Conservation (phyloP, 2,888 invertebrate species). For the Fabriciana adippe region DNA sequence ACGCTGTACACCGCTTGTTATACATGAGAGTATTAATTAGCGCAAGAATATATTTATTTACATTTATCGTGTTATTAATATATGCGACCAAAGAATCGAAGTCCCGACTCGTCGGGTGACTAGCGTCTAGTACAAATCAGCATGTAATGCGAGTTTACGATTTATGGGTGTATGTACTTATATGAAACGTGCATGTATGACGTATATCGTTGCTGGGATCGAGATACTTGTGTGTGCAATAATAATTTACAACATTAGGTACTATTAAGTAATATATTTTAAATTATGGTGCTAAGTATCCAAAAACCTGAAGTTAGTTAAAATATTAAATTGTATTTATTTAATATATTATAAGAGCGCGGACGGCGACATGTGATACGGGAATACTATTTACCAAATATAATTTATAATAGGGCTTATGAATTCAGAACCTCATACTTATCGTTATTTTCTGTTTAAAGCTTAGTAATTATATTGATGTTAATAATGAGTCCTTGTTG, state of each 20-base stretch:
- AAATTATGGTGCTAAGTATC: neutral
- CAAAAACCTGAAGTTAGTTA: no score
- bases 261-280: no score
- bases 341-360: neutral
- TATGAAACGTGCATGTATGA: no score
- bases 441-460: constrained; percentile 1
- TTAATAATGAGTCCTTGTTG: neutral
- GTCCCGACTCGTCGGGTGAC: constrained; percentile 3
- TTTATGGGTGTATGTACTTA: no score
- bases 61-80: constrained; percentile 8
- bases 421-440: no score
- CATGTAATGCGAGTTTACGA: neutral
- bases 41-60: constrained; percentile 4
- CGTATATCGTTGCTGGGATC: no score
- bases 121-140: constrained; percentile 21
- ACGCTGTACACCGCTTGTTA: neutral
- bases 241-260: neutral
- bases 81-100: constrained; percentile 21
- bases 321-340: neutral
- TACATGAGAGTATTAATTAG: neutral
- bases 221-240: constrained; percentile 3
- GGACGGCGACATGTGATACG: constrained; percentile 18
- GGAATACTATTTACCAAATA: constrained; percentile 26
- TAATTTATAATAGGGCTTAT: constrained; percentile 1
- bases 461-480: no score